Evolutionary conservation across 1,140 invertebrate genomes (phyloP).

Genomic region (Anastrepha obliqua): DNA sequence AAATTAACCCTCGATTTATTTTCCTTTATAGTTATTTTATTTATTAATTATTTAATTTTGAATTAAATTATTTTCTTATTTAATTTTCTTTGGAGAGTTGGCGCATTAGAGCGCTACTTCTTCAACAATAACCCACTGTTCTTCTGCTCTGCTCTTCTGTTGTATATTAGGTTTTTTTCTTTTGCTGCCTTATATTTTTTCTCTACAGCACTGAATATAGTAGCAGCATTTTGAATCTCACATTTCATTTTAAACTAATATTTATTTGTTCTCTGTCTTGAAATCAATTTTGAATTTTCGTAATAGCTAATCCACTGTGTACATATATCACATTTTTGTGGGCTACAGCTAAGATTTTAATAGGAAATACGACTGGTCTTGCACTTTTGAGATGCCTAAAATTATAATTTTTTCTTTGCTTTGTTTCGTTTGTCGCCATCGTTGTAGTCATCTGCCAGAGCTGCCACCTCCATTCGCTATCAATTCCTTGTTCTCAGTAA

Average conservation of each 20-base stretch:
- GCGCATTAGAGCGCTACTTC: background rate
- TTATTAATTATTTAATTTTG: background rate
- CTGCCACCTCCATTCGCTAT: constrained; percentile 58
- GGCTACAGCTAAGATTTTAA: constrained; percentile 46
- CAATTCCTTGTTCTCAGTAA: constrained; percentile 10
- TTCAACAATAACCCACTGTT: background rate
- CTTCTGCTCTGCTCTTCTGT: background rate
- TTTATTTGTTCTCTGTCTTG: background rate
- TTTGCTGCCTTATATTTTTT: background rate
- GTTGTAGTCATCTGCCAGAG: constrained; percentile 58
- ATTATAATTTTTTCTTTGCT: constrained; percentile 10
- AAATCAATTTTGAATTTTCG: constrained; percentile 35
- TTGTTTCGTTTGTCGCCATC: constrained; percentile 14
- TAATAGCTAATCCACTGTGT: background rate
- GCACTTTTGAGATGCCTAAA: background rate
- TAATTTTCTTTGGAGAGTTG: too few relatives aligned
- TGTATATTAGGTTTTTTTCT: constrained; percentile 9
- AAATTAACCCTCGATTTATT: constrained; percentile 57
- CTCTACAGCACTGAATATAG: background rate
- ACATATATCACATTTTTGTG: background rate
- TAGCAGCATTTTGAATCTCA: background rate
- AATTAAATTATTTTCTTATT: background rate
- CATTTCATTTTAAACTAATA: constrained; percentile 1
- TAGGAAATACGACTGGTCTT: constrained; percentile 21
- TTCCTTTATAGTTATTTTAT: constrained; percentile 22